Evolutionary conservation across 2,113 vertebrate species (phyloP).

Genomic region (Oostethus manadensis): DNA sequence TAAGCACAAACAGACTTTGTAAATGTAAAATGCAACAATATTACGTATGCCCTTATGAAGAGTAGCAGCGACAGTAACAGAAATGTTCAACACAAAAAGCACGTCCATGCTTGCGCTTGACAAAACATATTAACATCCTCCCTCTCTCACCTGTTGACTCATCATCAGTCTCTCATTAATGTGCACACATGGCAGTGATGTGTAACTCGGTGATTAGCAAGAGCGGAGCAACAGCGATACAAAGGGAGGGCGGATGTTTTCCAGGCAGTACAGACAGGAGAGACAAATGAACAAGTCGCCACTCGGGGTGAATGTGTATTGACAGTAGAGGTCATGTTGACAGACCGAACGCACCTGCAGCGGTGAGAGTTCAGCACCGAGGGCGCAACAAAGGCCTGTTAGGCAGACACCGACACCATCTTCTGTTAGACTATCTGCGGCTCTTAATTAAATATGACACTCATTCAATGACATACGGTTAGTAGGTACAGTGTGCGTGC

Average conservation of each 20-base stretch:
- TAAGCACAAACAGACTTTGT: no score
- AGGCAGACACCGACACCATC: constrained; percentile 15
- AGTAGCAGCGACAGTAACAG: no score
- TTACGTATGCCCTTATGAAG: no score
- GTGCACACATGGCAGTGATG: constrained; percentile 11
- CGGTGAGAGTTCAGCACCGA: constrained; percentile 1
- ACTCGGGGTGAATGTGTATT: constrained; percentile 31
- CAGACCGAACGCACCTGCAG: constrained; percentile 32
- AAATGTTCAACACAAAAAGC: no score
- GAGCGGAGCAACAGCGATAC: constrained; percentile 48
- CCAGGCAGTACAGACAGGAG: constrained; percentile 17
- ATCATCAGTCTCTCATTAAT: constrained; percentile 49
- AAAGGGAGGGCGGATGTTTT: constrained; percentile 31
- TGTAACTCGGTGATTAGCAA: constrained; percentile 48
- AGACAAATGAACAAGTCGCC: constrained; percentile 27
- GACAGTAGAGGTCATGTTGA: constrained; percentile 51
- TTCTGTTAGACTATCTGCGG: constrained; percentile 23
- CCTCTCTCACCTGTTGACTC: constrained; percentile 22
- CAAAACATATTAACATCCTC: neutral
- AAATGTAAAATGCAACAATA: no score
- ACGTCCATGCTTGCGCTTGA: no score
- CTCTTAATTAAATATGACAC: constrained; percentile 44
- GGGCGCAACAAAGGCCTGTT: constrained; percentile 3
- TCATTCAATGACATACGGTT: neutral
- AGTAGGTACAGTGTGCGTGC: neutral